A percentile compares a stretch with the other conserved stretches of the same genome.
Conservation (phyloP, 2,797 vertebrate genomes). For the Ctenosaura bakeri region DNA sequence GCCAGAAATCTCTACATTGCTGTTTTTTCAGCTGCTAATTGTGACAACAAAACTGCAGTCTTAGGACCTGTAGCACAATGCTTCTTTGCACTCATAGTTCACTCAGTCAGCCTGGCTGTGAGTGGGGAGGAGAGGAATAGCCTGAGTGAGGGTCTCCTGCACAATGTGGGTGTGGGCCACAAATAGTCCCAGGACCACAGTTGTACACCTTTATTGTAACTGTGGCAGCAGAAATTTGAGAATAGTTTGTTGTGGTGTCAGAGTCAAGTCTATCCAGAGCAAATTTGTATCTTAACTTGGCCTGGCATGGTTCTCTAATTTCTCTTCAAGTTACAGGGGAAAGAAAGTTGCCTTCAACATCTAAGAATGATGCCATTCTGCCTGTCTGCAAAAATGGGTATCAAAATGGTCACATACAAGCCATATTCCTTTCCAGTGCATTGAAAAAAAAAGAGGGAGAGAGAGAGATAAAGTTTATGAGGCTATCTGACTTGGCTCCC, state of each 20-base stretch:
- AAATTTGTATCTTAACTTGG: background rate
- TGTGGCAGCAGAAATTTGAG: background rate
- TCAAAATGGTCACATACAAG: background rate
- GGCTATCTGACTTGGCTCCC: background rate
- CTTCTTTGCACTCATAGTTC: background rate
- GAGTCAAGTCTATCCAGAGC: background rate
- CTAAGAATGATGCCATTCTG: too few relatives aligned
- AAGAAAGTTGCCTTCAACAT: background rate
- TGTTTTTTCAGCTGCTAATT: background rate
- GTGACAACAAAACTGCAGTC: background rate
- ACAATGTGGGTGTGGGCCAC: too few relatives aligned
- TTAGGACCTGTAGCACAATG: background rate
- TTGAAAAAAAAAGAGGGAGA: background rate
- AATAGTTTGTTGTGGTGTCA: background rate
- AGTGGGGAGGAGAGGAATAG: too few relatives aligned
- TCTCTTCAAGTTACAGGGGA: background rate
- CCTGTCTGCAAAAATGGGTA: background rate
- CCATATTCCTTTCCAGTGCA: too few relatives aligned
- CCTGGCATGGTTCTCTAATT: too few relatives aligned
- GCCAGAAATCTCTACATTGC: background rate
- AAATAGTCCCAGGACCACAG: too few relatives aligned
- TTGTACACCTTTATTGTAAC: too few relatives aligned
- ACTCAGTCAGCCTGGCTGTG: too few relatives aligned
- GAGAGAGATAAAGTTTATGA: too few relatives aligned
- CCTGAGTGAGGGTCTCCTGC: too few relatives aligned